phyloP scores from a whole-genome alignment of 2,888 invertebrate species.

The Cenopis cana region DNA sequence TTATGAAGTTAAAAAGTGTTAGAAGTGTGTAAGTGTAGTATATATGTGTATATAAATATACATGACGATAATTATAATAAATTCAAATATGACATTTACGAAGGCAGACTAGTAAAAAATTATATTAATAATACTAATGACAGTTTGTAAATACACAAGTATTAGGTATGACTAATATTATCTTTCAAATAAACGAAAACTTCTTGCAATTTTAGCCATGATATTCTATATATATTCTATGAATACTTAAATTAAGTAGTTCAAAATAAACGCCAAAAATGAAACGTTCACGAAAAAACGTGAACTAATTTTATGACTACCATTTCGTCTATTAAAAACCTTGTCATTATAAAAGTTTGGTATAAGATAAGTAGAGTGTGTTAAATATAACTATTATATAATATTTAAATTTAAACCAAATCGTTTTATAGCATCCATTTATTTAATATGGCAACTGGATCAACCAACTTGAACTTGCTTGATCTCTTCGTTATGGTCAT shows the following conservation, averaged over 20 bases:
- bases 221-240: neutral
- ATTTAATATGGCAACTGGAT: slow-evolving; percentile 31
- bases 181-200: no score
- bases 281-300: neutral
- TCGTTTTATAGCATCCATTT: slow-evolving; percentile 37
- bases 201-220: neutral
- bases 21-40: no score
- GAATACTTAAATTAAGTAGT: neutral
- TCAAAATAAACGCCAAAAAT: neutral
- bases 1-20: no score
- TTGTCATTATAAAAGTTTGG: slow-evolving; percentile 14
- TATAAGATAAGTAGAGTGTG: neutral
- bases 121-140: no score
- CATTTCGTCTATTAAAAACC: slow-evolving; percentile 14
- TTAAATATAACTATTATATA: slow-evolving; percentile 34
- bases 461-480: slow-evolving; percentile 29
- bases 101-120: no score
- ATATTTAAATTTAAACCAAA: slow-evolving; percentile 29
- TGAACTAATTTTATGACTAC: slow-evolving; percentile 1
- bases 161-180: no score
- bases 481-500: slow-evolving; percentile 31
- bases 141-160: no score
- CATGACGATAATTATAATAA: no score
- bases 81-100: no score
- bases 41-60: no score